Conservation (phyloP, 1,140 invertebrate genomes). For the Ceratitis capitata region DNA sequence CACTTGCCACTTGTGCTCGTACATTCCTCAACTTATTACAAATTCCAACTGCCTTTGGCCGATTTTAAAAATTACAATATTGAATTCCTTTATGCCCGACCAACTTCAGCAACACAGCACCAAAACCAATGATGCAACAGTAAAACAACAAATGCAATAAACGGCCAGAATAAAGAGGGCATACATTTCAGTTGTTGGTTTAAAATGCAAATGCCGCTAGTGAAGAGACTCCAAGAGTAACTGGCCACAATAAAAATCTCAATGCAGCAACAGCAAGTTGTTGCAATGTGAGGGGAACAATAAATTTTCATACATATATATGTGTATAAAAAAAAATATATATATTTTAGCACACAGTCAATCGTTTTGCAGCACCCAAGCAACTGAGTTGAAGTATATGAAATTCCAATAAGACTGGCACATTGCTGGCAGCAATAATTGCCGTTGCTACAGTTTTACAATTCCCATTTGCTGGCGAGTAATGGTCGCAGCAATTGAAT, state of each 20-base stretch:
- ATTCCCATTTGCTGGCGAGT: not conserved
- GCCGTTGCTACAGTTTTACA: slow-evolving; percentile 22
- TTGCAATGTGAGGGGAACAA: not conserved
- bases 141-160: not conserved
- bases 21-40: slow-evolving; percentile 14
- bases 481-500: not conserved
- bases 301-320: not conserved
- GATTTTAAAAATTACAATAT: slow-evolving; percentile 24
- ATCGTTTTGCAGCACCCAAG: not conserved
- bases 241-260: not conserved
- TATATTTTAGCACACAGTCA: not conserved
- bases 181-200: not conserved
- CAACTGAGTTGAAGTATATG: not conserved
- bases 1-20: not conserved
- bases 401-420: slow-evolving; percentile 28
- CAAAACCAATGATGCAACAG: not conserved
- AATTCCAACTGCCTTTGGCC: not conserved
- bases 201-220: not conserved
- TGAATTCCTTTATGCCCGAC: not conserved
- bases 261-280: not conserved
- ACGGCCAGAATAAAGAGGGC: not conserved
- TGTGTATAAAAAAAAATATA: too few species aligned
- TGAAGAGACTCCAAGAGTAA: not conserved
- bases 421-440: slow-evolving; percentile 27
- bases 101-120: not conserved